Evolutionary conservation across 2,797 vertebrate genomes (phyloP), one percentile per base, ranked within the genome.

Genomic region (Crenichthys baileyi): DNA sequence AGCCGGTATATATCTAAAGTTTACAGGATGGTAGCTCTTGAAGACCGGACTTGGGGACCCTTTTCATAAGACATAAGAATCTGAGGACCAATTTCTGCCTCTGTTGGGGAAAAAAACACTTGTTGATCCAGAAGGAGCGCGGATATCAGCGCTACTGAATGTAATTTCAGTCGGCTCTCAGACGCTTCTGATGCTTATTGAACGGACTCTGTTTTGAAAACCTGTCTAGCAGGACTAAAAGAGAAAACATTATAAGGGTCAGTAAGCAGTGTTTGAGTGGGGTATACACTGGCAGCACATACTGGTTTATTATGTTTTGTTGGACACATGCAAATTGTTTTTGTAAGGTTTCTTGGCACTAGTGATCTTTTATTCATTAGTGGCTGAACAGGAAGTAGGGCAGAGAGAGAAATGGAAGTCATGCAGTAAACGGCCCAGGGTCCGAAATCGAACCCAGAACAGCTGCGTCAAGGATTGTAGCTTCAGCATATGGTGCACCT

Each of bases 191-290:
- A 22, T 77, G 11, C 8, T 51, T 13, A 60, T 26, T 72, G 68
- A 78, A 4, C 22, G 65, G 20, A 70, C 50, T 56, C 20, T 67
- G 51, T 75, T 60, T 75, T 11, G 48, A 55, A 83, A 90, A 89
- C 89, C 44, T 0, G 87, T 84, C 72, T 39, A 50, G 82, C 85
- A 77, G 79, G 83, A 77, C 72, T 71, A 12, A 71, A 53, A 68
- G 16, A 73, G 3, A 44, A 50, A 78, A 77, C 75, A 70, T 53
- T 3, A 36, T 36, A 36, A 36, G 78, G 79, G 15, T 76, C 76
- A 79, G 11, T 65, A 56, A 20, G 44, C 3, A 3, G 76, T 68
- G 61, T 31, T 15, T 65, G 0, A 76, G 24, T 1, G 1, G 12
- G 31, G n/a, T 56, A 76, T 83, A 67, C 51, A 61, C 13, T 51